A percentile compares a stretch with the other conserved stretches of the same genome.
These are phyloP conservation scores for Chinchilla lanigera DNA, from an alignment of 2,113 vertebrate genomes.

Conservation along the genomic window DNA sequence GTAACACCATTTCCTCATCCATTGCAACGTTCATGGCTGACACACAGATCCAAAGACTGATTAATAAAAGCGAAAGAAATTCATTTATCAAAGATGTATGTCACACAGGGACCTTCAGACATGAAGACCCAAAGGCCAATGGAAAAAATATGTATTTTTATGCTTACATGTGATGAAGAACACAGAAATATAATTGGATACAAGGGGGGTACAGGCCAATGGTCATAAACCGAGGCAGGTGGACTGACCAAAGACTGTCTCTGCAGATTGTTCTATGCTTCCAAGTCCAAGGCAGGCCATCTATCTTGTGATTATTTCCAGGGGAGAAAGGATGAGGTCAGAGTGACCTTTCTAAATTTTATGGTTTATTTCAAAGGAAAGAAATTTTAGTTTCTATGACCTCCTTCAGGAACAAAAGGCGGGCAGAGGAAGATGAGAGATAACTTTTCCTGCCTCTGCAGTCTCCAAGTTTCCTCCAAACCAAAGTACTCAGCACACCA, in stretches of 20 bases:
- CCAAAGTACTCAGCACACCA: neutral
- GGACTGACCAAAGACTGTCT: neutral
- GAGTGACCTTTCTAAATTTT: neutral
- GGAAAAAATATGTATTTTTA: neutral
- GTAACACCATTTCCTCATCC: neutral
- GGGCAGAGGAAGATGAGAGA: neutral
- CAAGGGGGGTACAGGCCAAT: neutral
- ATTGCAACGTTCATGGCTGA: neutral
- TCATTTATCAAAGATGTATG: neutral
- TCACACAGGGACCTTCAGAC: neutral
- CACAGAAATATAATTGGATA: neutral
- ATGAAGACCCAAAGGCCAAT: neutral
- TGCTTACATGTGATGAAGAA: neutral
- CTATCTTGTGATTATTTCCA: neutral
- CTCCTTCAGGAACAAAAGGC: neutral
- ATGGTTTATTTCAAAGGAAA: neutral
- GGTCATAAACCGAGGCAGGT: neutral
- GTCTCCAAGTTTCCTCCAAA: neutral
- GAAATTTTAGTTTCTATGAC: neutral
- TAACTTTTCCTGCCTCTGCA: neutral
- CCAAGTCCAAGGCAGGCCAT: neutral
- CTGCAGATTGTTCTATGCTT: neutral
- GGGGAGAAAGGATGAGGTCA: neutral
- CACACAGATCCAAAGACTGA: neutral
- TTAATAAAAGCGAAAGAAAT: neutral